Base-by-base conservation (phyloP, 2,113 vertebrate genomes). In the Datnioides undecimradiatus region DNA sequence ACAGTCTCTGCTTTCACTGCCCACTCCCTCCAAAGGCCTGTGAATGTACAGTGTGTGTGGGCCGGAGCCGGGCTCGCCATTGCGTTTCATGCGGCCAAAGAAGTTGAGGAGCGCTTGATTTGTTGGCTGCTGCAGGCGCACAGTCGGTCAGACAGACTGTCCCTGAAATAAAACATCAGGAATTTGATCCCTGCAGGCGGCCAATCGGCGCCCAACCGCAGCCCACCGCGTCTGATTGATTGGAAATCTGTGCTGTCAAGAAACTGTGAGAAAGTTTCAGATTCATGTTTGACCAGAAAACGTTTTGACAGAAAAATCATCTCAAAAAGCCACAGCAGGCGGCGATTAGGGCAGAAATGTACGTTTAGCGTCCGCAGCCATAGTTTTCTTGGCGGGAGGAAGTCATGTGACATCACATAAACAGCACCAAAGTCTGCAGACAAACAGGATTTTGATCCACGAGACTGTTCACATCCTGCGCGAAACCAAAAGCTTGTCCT, bases 41-140 rank as follows among this genome's bases (percentile, higher is more conserved):
- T 79, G 65, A 66, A 82, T 66, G 23, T 71, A 16, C 76, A 84
- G 69, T 52, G 14, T 86, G 84, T 82, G 79, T 83, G 80, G 66
- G 75, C 58, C 25, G 38, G 27, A 68, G 83, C 54, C 46, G 19
- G 60, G 40, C 31, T 66, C 25, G 7, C 41, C 33, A 69, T 68
- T 59, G 36, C 74, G 72, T 84, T 84, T 82, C 41, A 66, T 38
- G 57, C 23, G 60, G 21, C 57, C 65, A 25, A 25, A 63, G 66
- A 41, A 21, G 74, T 82, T 8, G 60, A 76, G 66, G 57, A 68
- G 73, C 16, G 55, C 57, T 82, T 41, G 82, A n/a, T 58, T 71
- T 55, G n/a, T 21, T 79, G 79, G 70, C 79, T 23, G 54, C 59
- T 57, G 57, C 23, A 1, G 34, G 52, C 46, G 13, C 79, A 48